Evolutionary conservation across 1,140 invertebrate species (phyloP), one percentile per base, ranked within the genome.

Genomic region (Eriocheir sinensis): DNA sequence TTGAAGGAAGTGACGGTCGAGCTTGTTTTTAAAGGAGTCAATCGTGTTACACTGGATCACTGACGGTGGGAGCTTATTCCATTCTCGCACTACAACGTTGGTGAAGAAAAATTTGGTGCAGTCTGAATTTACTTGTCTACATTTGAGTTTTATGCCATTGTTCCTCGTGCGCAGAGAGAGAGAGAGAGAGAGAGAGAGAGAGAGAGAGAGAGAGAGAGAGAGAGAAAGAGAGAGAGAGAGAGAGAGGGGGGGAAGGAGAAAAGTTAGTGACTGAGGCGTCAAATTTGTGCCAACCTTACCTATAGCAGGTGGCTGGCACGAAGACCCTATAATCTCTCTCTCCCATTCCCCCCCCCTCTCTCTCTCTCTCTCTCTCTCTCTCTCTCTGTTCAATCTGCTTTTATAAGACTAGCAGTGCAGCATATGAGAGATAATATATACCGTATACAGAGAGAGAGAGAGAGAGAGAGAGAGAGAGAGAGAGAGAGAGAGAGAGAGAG

Each of bases 381-480:
- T 12, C 36, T 32, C 40, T 12, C 21, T 34, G 4, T 81, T 81
- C 80, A 3, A 34, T 38, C 30, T 83, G 12, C 36, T n/a, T 83
- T 17, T 34, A 83, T 12, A 17, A 21, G 30, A 12, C 3, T 83
- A 83, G n/a, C 36, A 6, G 15, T n/a, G 2, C 81, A 12, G 30
- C 30, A 83, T 83, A 21, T 21, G 4, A 32, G 81, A 83, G 30
- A 83, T 9, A 32, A n/a, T n/a, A n/a, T n/a, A n/a, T n/a, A n/a
- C n/a, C n/a, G n/a, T 12, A 72, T 72, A 15, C 60, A 15, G n/a
- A 72, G 60, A 72, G 60, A 72, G 60, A 72, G 81, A 83, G 81
- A 83, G 81, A 83, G 81, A 83, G 81, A 83, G 81, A 83, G 81
- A 83, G 81, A 83, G 81, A 83, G 81, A 83, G 81, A 83, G 81